phyloP scores from a whole-genome alignment of 2,888 invertebrate species.

The Craniophora ligustri region DNA sequence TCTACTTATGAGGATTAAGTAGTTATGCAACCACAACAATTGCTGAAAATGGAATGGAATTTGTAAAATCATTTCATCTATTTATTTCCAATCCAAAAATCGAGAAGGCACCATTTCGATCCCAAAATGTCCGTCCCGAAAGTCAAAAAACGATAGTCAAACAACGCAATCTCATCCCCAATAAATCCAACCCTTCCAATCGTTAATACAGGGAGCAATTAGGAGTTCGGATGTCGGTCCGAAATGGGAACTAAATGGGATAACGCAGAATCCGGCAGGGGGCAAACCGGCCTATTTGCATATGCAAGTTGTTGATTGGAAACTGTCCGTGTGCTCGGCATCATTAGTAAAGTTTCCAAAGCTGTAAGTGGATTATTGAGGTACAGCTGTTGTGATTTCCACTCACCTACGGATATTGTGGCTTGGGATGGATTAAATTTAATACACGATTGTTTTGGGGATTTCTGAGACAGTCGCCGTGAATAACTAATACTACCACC shows the following conservation, averaged over 20 bases:
- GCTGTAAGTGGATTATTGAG: constrained; percentile 52
- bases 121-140: background rate
- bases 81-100: constrained; percentile 3
- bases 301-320: constrained; percentile 65
- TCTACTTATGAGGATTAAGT: too few relatives aligned
- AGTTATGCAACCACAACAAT: too few relatives aligned
- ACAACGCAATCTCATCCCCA: constrained; percentile 55
- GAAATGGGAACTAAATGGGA: constrained; percentile 67
- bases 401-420: constrained; percentile 28
- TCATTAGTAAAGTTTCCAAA: constrained; percentile 55
- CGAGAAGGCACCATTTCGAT: background rate
- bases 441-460: constrained; percentile 5
- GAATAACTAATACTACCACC: too few relatives aligned
- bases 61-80: background rate
- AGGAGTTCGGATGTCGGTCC: constrained; percentile 62
- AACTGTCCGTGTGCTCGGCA: constrained; percentile 55
- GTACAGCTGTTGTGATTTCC: constrained; percentile 44
- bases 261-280: constrained; percentile 55
- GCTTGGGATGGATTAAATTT: constrained; percentile 13
- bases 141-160: constrained; percentile 41
- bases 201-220: constrained; percentile 66
- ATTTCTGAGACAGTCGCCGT: background rate
- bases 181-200: constrained; percentile 64
- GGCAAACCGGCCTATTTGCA: constrained; percentile 56
- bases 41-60: too few relatives aligned